Base-by-base conservation (phyloP, 2,888 invertebrate species). In the Unio pictorum region DNA sequence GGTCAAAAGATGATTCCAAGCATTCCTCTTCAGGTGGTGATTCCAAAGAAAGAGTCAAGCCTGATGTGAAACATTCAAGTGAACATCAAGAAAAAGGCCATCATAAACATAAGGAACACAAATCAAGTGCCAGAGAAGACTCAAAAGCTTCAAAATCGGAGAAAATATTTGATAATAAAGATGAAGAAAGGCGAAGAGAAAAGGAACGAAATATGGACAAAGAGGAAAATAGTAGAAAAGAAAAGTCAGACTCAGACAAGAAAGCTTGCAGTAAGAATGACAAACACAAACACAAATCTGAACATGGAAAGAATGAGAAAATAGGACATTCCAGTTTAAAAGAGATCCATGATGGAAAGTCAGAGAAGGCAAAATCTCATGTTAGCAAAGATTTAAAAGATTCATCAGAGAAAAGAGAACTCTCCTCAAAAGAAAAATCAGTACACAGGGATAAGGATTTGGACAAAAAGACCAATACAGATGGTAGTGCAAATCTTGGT, bases 21-120 rank as follows among this genome's bases (percentile, higher is more conserved):
- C 63, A 63, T 45, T 45, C 54, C 20, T 7, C 30, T 62, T 62
- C 26, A 63, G 11, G 64, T 23, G n/a, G 23, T 63, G n/a, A 45
- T 30, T 63, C 58, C 28, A 59, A n/a, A 68, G 68, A 18, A 61
- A 68, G 55, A 45, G 55, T 4, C 57, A 63, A 55, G 23, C 55
- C 54, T 54, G 55, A 66, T 28, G 17, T 17, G 17, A 61, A 69
- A 30, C 69, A 72, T 58, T 64, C 64, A 20, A 55, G 61, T 58
- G 55, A 62, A 8, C 7, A 58, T 34, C 18, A 26, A 54, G 58
- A 17, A 30, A 56, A n/a, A 26, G 20, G 34, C 18, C 34, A 30
- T 45, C 26, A 66, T 66, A 66, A 59, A 45, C 45, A 45, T 45
- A 11, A 23, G 54, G 26, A 67, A 55, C 28, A 66, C 17, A 23